Percentiles rank a stretch among this genome's conserved stretches.
Evolutionary conservation across 2,113 vertebrate genomes (phyloP).

Genomic region (Laticauda colubrina): DNA sequence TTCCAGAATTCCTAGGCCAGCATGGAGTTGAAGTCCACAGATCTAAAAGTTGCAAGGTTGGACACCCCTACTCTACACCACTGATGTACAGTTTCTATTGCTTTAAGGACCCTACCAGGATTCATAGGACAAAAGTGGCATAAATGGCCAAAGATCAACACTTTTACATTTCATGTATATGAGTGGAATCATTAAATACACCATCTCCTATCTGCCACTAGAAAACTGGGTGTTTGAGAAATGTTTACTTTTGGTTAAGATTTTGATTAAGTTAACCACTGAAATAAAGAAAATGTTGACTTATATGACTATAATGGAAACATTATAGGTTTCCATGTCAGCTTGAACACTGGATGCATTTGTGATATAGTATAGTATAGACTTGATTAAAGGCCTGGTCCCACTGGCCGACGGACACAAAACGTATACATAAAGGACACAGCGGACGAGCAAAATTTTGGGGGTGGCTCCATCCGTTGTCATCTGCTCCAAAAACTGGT

Average conservation of each 20-base stretch:
- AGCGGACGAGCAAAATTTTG: too few species aligned
- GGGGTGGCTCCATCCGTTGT: too few species aligned
- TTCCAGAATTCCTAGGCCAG: not conserved
- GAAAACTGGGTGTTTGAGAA: not conserved
- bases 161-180: not conserved
- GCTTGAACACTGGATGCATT: not conserved
- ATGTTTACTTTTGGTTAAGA: not conserved
- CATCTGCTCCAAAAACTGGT: too few species aligned
- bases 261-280: not conserved
- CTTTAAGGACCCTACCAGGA: not conserved
- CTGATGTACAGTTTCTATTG: not conserved
- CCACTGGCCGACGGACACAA: too few species aligned
- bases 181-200: not conserved
- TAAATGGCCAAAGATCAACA: not conserved
- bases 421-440: too few species aligned
- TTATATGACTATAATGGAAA: not conserved
- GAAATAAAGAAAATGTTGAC: rapidly evolving
- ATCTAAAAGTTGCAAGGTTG: not conserved
- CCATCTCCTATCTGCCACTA: not conserved
- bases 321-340: not conserved
- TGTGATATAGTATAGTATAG: rapidly evolving
- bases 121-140: not conserved
- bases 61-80: not conserved
- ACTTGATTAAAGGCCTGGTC: not conserved
- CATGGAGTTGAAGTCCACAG: not conserved